phyloP scores from a whole-genome alignment of 2,797 vertebrate species.

The Paedocypris micromegethes region DNA sequence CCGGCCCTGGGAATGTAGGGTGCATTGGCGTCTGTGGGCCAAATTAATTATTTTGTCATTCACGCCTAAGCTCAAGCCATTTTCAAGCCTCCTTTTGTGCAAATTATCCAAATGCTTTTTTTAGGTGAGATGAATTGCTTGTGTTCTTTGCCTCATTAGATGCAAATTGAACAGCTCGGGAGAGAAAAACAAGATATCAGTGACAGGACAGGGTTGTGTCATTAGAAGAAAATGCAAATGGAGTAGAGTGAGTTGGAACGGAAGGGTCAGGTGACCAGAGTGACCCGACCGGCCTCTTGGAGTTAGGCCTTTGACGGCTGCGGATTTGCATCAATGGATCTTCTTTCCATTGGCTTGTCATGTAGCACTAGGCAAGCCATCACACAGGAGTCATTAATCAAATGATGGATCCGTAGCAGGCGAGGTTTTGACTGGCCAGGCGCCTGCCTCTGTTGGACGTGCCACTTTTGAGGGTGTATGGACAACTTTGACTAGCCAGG shows the following conservation, averaged over 20 bases:
- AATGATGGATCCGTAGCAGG: conserved; percentile 57
- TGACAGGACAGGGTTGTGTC: conserved; percentile 52
- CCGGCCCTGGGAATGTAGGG: conserved; percentile 2
- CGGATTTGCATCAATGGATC: conserved; percentile 75
- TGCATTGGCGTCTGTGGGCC: not conserved
- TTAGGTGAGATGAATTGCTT: conserved; percentile 36
- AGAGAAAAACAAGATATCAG: conserved; percentile 50
- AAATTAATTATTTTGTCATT: not conserved
- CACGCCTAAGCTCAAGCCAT: not conserved
- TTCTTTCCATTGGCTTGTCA: conserved; percentile 70
- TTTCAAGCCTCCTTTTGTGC: conserved; percentile 10
- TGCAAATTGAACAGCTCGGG: conserved; percentile 63
- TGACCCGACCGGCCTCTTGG: conserved; percentile 57
- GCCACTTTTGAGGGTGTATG: not conserved
- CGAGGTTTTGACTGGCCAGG: conserved; percentile 51
- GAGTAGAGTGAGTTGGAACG: conserved; percentile 45
- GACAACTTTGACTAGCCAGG: too few relatives aligned
- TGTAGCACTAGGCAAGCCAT: conserved; percentile 66
- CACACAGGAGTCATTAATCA: conserved; percentile 71
- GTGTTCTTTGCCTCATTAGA: conserved; percentile 56
- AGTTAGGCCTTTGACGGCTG: conserved; percentile 46
- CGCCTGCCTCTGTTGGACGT: conserved; percentile 41
- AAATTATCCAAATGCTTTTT: conserved; percentile 21
- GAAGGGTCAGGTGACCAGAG: conserved; percentile 62
- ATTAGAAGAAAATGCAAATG: conserved; percentile 69